A percentile compares a stretch with the other conserved stretches of the same genome.
These are phyloP conservation scores for Gobionotothen gibberifrons DNA, from an alignment of 2,797 vertebrate genomes.

Conservation along the genomic window DNA sequence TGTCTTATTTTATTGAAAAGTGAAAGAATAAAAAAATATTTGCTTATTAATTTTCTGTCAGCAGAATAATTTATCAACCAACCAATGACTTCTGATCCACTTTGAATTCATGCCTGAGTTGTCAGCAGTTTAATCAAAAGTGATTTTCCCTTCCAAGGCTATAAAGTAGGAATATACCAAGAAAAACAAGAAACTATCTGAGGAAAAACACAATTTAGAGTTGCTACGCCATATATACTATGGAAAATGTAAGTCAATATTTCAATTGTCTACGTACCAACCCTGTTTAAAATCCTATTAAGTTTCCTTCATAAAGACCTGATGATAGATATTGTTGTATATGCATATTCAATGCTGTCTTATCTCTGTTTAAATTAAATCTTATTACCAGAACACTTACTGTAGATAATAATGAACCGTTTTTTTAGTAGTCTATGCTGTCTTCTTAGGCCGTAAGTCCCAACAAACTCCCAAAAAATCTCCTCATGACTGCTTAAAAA, in stretches of 20 bases:
- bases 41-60: background rate
- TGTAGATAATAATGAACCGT: background rate
- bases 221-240: background rate
- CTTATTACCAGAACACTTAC: background rate
- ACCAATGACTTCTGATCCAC: background rate
- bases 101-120: background rate
- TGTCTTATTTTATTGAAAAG: background rate
- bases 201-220: no score
- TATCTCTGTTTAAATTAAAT: background rate
- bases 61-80: background rate
- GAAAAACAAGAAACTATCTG: no score
- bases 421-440: background rate
- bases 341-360: background rate
- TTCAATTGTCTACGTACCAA: background rate
- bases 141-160: background rate
- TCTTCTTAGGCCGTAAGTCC: background rate
- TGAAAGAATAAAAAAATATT: background rate
- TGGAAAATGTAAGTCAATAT: background rate
- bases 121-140: background rate
- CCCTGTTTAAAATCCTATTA: background rate
- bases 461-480: background rate
- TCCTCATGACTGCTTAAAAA: conserved; percentile 1
- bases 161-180: background rate
- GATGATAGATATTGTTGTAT: background rate
- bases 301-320: background rate